Conservation (phyloP, 2,113 vertebrate species). For the Pogonocichla stellata region DNA sequence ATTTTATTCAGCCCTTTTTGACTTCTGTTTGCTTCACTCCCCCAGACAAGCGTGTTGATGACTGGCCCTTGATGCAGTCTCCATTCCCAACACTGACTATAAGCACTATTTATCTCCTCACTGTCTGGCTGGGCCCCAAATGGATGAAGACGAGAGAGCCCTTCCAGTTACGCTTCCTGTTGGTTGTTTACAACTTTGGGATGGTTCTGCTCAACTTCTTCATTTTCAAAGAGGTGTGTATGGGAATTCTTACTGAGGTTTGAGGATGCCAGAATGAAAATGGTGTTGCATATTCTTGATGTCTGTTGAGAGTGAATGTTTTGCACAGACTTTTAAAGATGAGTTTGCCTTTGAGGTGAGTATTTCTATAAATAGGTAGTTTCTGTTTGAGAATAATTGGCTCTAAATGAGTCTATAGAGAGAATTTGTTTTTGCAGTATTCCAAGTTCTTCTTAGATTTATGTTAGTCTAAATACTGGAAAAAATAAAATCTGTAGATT, state of each 20-base stretch:
- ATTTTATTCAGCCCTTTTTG: neutral
- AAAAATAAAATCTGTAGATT: neutral
- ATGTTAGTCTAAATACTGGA: neutral
- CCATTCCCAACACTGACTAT: slow-evolving; percentile 92
- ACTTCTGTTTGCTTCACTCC: slow-evolving; percentile 36
- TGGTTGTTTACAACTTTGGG: slow-evolving; percentile 97
- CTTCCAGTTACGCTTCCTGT: slow-evolving; percentile 92
- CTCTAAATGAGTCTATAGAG: neutral
- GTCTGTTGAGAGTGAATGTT: neutral
- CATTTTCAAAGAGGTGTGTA: slow-evolving; percentile 96
- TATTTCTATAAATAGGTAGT: neutral
- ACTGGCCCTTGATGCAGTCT: slow-evolving; percentile 96
- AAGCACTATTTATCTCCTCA: slow-evolving; percentile 93
- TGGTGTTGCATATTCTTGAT: neutral
- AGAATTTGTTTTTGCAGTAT: neutral
- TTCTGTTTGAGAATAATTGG: neutral
- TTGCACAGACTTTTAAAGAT: neutral
- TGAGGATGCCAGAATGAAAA: neutral
- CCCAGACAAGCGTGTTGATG: slow-evolving; percentile 96
- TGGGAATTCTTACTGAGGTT: neutral
- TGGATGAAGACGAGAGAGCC: slow-evolving; percentile 96
- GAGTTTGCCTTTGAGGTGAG: neutral
- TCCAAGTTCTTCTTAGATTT: neutral
- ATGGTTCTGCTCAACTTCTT: slow-evolving; percentile 99
- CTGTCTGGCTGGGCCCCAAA: slow-evolving; percentile 96